Evolutionary conservation across 2,888 invertebrate genomes (phyloP).

Genomic region (Cheilosia vulpina): DNA sequence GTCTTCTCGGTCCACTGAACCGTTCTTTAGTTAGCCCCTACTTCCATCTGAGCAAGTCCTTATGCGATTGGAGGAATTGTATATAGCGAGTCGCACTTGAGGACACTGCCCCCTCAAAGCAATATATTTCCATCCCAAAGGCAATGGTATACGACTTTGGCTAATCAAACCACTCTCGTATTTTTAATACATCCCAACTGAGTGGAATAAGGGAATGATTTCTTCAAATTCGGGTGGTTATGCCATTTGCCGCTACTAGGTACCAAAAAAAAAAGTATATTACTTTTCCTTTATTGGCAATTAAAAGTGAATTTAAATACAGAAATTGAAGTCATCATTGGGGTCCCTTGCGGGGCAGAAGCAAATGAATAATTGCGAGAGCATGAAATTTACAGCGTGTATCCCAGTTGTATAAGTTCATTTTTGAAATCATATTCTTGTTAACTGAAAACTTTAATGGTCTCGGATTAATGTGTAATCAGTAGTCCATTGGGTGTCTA

Average conservation of each 20-base stretch:
- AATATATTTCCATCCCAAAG: constrained; percentile 22
- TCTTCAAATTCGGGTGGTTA: constrained; percentile 33
- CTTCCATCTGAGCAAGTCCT: constrained; percentile 36
- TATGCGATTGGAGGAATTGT: constrained; percentile 36
- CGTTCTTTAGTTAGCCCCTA: constrained; percentile 26
- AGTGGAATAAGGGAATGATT: constrained; percentile 53
- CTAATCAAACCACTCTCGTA: constrained; percentile 57
- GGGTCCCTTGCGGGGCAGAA: not conserved
- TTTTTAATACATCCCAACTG: constrained; percentile 61
- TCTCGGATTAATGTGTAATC: not conserved
- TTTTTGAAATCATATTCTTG: not conserved
- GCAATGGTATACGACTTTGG: constrained; percentile 51
- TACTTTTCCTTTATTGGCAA: constrained; percentile 47
- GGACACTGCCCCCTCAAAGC: constrained; percentile 26
- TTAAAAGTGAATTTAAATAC: constrained; percentile 59
- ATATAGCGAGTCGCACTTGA: constrained; percentile 55
- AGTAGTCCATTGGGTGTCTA: not conserved
- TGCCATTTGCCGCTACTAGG: constrained; percentile 41
- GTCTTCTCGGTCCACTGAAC: constrained; percentile 45
- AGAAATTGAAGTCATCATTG: constrained; percentile 38
- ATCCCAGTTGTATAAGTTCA: not conserved
- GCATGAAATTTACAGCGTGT: constrained; percentile 8
- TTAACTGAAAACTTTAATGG: constrained; percentile 12
- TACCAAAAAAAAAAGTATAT: constrained; percentile 46
- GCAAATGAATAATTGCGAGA: not conserved